Evolutionary conservation across 2,888 invertebrate genomes (phyloP).

Genomic region (Xestia xanthographa): DNA sequence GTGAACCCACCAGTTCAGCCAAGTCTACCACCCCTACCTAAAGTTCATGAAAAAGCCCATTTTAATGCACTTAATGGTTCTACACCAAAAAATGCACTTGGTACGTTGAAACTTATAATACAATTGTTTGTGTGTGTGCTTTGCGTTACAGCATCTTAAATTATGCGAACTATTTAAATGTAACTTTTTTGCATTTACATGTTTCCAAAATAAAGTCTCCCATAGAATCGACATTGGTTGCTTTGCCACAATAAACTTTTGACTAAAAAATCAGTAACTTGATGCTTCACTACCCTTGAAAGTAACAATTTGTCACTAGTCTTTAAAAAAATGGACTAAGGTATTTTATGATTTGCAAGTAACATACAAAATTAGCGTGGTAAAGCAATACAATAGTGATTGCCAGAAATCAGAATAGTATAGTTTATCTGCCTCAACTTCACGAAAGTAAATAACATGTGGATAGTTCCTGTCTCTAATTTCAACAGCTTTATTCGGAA

Average conservation of each 20-base stretch:
- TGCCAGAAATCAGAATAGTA: not conserved
- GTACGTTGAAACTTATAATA: conserved; percentile 79
- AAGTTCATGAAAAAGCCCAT: conserved; percentile 82
- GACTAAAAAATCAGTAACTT: not conserved
- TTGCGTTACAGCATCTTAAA: conserved; percentile 30
- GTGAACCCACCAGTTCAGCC: conserved; percentile 73
- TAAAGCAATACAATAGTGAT: conserved; percentile 10
- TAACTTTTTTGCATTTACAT: not conserved
- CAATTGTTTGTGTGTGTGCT: conserved; percentile 57
- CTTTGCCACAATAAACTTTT: not conserved
- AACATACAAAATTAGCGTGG: not conserved
- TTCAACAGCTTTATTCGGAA: not conserved
- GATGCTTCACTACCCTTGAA: not conserved
- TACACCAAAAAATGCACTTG: conserved; percentile 84
- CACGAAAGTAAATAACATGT: not conserved
- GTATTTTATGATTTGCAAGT: not conserved
- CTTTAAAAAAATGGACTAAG: not conserved
- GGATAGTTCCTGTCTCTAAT: not conserved
- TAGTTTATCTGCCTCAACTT: not conserved
- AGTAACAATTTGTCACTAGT: too few relatives aligned
- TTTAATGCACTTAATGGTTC: conserved; percentile 86
- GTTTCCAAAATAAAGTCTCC: not conserved
- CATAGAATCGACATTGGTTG: not conserved
- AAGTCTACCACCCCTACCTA: conserved; percentile 74
- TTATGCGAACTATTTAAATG: not conserved